A percentile compares a stretch with the other conserved stretches of the same genome.
Conservation (phyloP, 2,113 vertebrate species). For the Malurus elegans region DNA sequence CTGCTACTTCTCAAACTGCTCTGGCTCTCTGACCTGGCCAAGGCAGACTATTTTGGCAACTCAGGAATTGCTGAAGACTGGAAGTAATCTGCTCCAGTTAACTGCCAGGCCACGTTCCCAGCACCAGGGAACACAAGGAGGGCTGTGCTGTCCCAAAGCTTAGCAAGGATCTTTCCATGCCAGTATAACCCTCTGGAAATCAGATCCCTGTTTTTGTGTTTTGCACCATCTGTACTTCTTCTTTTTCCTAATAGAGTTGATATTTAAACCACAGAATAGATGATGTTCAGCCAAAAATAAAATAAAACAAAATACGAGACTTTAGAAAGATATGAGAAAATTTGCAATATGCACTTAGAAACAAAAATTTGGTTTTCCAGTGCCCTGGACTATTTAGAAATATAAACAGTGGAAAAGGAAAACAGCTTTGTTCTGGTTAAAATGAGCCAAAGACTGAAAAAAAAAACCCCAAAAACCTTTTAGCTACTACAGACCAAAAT, state of each 20-base stretch:
- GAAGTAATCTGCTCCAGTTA: not conserved
- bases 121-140: not conserved
- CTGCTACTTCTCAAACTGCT: not conserved
- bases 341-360: not conserved
- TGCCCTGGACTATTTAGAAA: not conserved
- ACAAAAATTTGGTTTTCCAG: not conserved
- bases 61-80: not conserved
- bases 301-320: not conserved
- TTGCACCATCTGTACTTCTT: not conserved
- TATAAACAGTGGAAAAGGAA: not conserved
- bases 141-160: not conserved
- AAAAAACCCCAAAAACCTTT: not conserved
- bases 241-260: not conserved
- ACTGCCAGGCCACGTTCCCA: not conserved
- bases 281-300: not conserved
- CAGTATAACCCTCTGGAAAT: conserved; percentile 9
- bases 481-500: not conserved
- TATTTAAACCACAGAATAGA: not conserved
- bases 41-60: not conserved
- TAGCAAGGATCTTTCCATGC: not conserved
- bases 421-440: not conserved
- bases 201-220: not conserved
- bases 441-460: not conserved
- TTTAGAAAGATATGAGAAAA: not conserved
- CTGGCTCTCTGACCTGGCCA: not conserved